Base-by-base conservation (phyloP, 1,140 invertebrate species). In the Eubasilissa regina region DNA sequence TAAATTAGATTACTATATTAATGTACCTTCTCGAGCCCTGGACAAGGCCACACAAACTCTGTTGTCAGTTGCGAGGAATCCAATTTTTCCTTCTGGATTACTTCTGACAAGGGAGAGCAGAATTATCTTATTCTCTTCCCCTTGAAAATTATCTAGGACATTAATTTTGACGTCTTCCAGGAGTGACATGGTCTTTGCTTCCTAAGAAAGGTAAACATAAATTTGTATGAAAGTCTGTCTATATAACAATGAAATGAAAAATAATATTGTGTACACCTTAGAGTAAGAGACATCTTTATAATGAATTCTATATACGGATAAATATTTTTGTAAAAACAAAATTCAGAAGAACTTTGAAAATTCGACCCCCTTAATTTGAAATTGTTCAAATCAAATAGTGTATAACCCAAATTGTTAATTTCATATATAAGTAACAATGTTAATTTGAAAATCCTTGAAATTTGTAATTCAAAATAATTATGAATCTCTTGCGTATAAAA, bases 81-180 rank as follows among this genome's bases (percentile, higher is more conserved):
- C 96, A 84, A 96, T 93, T 43, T 90, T 91, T 13, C 89, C 89
- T 7, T 92, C 87, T 7, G 85, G 79, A 84, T 94, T 94, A 85
- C 93, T 96, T 77, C 96, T 88, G 0, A 97, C 95, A 3, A 97
- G 87, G 0, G 96, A 97, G 10, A 97, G 84, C 1, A 97, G 84
- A 75, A 97, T 93, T 43, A 97, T 96, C 81, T 95, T 93, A 51
- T 93, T 94, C 86, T 97, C 96, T 85, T 97, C 94, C 0, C 96
- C 96, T 90, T 97, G 95, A 84, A 92, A 97, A 85, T 95, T 96
- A 85, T 97, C 96, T 0, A 97, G 92, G 7, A 92, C 91, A 51
- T 91, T 91, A 15, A 96, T 90, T 70, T 89, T 87, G 9, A 93
- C 87, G n/a, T 88, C 11, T 48, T 70, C 21, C 66, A 70, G 25